Conservation (phyloP, 2,113 vertebrate species). For the Tyrannus savana region DNA sequence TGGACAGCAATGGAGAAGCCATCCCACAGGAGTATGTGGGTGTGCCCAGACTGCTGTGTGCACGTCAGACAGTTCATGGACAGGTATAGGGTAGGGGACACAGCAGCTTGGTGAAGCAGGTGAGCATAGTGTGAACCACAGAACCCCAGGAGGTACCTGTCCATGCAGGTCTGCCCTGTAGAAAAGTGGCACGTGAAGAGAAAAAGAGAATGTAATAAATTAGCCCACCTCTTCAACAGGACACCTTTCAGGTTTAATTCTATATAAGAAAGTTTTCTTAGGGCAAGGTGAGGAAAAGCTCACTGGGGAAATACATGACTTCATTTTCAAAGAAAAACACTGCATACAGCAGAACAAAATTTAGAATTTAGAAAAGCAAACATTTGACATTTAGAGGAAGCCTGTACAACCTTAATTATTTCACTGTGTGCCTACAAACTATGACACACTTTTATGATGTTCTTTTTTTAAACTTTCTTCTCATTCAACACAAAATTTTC, state of each 20-base stretch:
- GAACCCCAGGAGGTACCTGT: not conserved
- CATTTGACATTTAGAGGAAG: not conserved
- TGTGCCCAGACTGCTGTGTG: not conserved
- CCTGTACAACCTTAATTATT: not conserved
- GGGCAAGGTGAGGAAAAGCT: not conserved
- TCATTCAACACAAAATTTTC: not conserved
- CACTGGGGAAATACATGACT: not conserved
- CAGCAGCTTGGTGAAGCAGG: not conserved
- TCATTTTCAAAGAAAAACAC: not conserved
- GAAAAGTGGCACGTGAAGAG: not conserved
- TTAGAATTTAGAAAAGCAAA: not conserved
- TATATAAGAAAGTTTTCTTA: not conserved
- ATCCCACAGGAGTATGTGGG: rapidly evolving
- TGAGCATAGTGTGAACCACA: not conserved
- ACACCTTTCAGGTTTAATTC: not conserved
- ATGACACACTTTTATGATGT: not conserved
- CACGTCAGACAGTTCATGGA: not conserved
- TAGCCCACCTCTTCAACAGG: not conserved
- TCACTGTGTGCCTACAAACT: not conserved
- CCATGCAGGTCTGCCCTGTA: not conserved
- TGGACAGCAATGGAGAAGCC: not conserved
- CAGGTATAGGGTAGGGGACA: not conserved
- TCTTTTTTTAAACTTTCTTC: not conserved
- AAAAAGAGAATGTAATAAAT: not conserved
- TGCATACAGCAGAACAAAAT: not conserved